These are phyloP conservation scores for Lophochroa leadbeateri DNA, from an alignment of 2,113 vertebrate genomes.

Conservation along the genomic window DNA sequence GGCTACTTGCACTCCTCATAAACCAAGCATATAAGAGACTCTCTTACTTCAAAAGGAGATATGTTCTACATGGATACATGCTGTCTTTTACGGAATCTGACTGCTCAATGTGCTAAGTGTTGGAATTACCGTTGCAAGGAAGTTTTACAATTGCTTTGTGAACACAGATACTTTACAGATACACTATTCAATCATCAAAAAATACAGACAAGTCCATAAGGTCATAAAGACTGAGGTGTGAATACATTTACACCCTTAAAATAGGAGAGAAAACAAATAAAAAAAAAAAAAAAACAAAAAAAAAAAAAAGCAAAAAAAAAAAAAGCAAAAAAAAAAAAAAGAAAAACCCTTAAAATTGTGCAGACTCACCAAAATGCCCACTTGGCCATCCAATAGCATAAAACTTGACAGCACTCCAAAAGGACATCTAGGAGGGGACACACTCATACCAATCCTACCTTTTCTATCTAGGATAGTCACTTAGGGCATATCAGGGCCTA, in stretches of 20 bases:
- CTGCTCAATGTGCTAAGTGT: not conserved
- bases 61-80: not conserved
- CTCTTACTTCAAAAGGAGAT: not conserved
- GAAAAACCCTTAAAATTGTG: rapidly evolving
- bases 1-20: not conserved
- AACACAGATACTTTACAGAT: not conserved
- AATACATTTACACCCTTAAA: not conserved
- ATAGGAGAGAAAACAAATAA: rapidly evolving
- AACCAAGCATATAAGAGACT: not conserved
- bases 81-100: not conserved
- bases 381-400: not conserved
- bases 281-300: too few relatives aligned
- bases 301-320: too few relatives aligned
- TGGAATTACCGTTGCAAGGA: conserved; percentile 2
- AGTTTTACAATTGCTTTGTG: not conserved
- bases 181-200: not conserved
- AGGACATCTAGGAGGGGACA: not conserved
- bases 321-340: too few relatives aligned
- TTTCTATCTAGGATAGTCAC: not conserved
- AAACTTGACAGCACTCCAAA: not conserved
- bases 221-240: not conserved
- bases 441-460: rapidly evolving
- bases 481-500: not conserved
- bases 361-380: not conserved
- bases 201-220: not conserved